Conservation (phyloP, 2,113 vertebrate genomes). For the Tylochromis polylepis region DNA sequence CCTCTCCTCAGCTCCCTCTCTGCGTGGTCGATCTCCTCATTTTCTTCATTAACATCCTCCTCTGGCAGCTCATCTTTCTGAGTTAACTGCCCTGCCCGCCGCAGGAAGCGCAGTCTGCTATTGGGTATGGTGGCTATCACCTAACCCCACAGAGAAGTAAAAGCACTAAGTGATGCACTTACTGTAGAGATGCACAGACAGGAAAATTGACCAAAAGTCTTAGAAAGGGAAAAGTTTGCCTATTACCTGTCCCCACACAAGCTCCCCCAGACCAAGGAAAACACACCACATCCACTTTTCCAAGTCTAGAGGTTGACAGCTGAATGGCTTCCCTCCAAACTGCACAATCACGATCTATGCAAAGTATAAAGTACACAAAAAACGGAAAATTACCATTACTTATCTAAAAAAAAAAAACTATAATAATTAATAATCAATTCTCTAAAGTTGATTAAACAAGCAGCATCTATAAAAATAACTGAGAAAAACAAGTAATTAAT, state of each 20-base stretch:
- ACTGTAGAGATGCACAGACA: not conserved
- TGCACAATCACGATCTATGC: slow-evolving; percentile 92
- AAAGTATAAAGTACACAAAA: not conserved
- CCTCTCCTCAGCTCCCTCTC: slow-evolving; percentile 94
- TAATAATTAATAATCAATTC: not conserved
- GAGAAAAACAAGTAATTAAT: not conserved
- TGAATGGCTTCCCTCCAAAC: slow-evolving; percentile 97
- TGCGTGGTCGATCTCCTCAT: slow-evolving; percentile 95
- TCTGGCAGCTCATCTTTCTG: slow-evolving; percentile 90
- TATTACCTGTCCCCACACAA: slow-evolving; percentile 97
- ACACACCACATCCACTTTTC: slow-evolving; percentile 99
- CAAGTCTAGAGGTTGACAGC: slow-evolving; percentile 88
- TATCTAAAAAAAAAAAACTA: not conserved
- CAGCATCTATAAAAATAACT: not conserved
- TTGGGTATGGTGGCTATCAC: slow-evolving; percentile 92
- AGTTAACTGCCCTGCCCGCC: slow-evolving; percentile 88
- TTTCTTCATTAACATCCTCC: slow-evolving; percentile 92
- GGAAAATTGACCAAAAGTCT: not conserved
- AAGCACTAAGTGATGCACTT: not conserved
- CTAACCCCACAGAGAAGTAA: slow-evolving; percentile 67
- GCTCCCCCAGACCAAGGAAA: slow-evolving; percentile 94
- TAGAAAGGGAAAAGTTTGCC: not conserved
- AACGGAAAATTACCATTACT: not conserved
- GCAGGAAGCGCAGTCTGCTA: slow-evolving; percentile 91
- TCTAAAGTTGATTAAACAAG: not conserved